Evolutionary conservation across 1,140 invertebrate genomes (phyloP), one percentile per base, ranked within the genome.

Genomic region (Papilio dardanus): DNA sequence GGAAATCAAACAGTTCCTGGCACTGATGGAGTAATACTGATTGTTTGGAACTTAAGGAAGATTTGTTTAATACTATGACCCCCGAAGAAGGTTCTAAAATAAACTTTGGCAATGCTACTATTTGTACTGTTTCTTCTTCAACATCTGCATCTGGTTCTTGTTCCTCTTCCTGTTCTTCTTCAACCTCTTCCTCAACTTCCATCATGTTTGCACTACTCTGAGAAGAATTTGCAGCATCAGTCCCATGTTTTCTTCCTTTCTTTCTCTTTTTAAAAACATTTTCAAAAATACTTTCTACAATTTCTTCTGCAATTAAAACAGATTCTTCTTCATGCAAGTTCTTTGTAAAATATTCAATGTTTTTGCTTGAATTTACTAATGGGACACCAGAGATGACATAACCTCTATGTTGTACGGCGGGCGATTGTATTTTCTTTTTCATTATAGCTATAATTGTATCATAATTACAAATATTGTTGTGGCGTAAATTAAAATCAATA

Each of bases 381-480:
- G 95, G 95, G 50, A 95, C 79, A 16, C 95, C 95, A 46, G 94
- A 94, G 74, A 95, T 81, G 7, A 96, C 89, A 88, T 94, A 95
- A 19, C 95, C 95, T 80, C 94, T 90, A 82, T 96, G 94, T 76
- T 88, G 81, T 24, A 94, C 86, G n/a, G 89, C 90, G 19, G 93
- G 85, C 24, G 90, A 92, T 77, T 92, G 81, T 3, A 95, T 75
- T 79, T 94, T 93, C 74, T 85, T 83, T 67, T 94, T 87, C 16
- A 95, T 83, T 16, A 95, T 81, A 78, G 89, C 81, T 42, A 94
- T 74, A 24, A 95, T 86, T 10, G 91, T 81, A 68, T 95, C 88
- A 68, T 87, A 86, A 42, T 88, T 89, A 42, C 94, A 84, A 1
- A 88, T 82, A 76, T 93, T 91, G 21, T 94, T 94, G 46, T 89